Evolutionary conservation across 2,797 vertebrate genomes (phyloP).

Genomic region (Glossophaga mutica): DNA sequence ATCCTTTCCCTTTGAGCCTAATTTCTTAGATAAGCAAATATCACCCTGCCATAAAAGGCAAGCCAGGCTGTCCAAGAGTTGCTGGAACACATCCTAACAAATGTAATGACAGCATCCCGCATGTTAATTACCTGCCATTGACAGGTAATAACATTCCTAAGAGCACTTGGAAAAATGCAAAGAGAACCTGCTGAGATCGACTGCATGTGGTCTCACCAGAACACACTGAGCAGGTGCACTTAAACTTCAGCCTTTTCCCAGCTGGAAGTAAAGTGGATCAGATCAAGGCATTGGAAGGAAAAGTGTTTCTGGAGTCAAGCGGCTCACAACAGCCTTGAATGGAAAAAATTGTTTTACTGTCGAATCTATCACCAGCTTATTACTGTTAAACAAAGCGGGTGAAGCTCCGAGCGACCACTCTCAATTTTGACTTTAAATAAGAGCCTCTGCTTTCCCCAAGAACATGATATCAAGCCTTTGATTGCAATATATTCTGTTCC

Average conservation of each 20-base stretch:
- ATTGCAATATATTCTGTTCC: neutral
- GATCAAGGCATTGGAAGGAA: neutral
- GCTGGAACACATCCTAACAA: neutral
- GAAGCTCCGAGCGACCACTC: neutral
- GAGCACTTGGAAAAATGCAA: neutral
- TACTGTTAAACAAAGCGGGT: neutral
- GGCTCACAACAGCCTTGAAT: neutral
- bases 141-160: neutral
- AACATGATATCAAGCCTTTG: neutral
- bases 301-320: neutral
- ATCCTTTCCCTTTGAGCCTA: neutral
- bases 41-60: neutral
- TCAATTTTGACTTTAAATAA: slow-evolving; percentile 5
- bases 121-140: neutral
- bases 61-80: neutral
- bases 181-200: neutral
- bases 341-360: neutral
- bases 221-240: neutral
- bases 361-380: neutral
- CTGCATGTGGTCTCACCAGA: neutral
- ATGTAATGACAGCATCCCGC: neutral
- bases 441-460: neutral
- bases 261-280: neutral
- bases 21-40: slow-evolving; percentile 31
- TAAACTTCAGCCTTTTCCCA: neutral